Evolutionary conservation across 2,888 invertebrate genomes (phyloP), one percentile per base, ranked within the genome.

Genomic region (Pristionchus arcanus): DNA sequence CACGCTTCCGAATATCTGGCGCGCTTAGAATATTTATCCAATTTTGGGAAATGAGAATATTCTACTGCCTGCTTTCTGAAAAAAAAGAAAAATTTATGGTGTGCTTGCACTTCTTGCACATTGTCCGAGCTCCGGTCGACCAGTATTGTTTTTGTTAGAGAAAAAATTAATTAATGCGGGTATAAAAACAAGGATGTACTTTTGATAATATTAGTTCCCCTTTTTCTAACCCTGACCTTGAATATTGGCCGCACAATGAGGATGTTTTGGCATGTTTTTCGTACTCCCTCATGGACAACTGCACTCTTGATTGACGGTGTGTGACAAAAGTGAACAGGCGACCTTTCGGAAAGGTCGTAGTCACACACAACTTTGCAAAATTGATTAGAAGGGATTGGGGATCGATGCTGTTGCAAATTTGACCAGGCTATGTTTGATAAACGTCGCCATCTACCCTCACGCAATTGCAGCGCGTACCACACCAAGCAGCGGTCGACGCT

Each of bases 401-500:
- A 19, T 59, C 55, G 19, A 19, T 13, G 3, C 21, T 59, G 59
- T 59, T 68, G 13, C 15, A 68, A 31, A 31, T 68, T 3, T 68
- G 68, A 28, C n/a, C 7, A 68, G 16, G 77, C 7, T 15, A 34
- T 19, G 25, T 5, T 77, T 77, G 16, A 2, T 21, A 77, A 77
- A 42, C 31, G 77, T 77, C 77, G 77, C 1, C 37, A 16, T 5
- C 19, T 31, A 34, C 25, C 31, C 31, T 34, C 84, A 55, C 31
- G 15, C 55, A 28, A 1, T 66, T 87, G 37, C 87, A 93, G 93
- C 59, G 90, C 92, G 25, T 92, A 93, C 85, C 89, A 92, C 88
- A 90, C 91, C 86, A 91, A 91, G 88, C 92, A 92, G 92, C 91
- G 91, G 74, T 93, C 93, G 21, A 84, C 92, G 15, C 88, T 94